Base-by-base conservation (phyloP, 2,797 vertebrate species). In the Lacerta bilineata region DNA sequence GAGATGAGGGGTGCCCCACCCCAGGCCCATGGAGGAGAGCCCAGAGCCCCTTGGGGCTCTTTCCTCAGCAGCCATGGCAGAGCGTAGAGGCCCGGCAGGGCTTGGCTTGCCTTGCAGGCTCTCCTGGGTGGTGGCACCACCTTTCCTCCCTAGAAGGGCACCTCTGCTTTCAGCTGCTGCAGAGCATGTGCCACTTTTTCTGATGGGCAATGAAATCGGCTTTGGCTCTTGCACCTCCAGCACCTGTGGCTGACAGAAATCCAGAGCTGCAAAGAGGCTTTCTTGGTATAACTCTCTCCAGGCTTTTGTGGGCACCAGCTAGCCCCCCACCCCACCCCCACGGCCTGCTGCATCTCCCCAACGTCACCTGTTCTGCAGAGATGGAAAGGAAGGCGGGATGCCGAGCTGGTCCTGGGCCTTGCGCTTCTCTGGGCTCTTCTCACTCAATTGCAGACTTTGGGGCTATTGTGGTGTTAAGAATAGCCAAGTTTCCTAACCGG, bases 401-500 rank as follows among this genome's bases (percentile, higher is more conserved):
- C 41, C 3, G 13, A 33, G 33, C 33, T 25, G 25, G 9, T 23
- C 20, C 75, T 46, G 25, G 41, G 17, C 23, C 1, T 71, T 3
- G 13, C 13, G 1, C 17, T 36, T 39, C 33, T 18, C 71, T 17
- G 17, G 71, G 71, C 71, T 20, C 71, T 17, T 74, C 33, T 13
- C n/a, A 3, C 17, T 36, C 5, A 8, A 25, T 1, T 39, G 78
- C 46, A 74, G 68, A 43, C 10, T 5, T 46, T 46, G 75, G 55
- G 33, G 13, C 18, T 17, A 39, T 5, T 10, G 43, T 41, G 46
- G 6, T 64, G 61, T 64, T 64, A 7, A 64, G 61, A 64, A 55
- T 13, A 55, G 50, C 50, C 1, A 15, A 7, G 59, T 61, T 61
- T 61, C 46, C 75, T 94, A 75, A 95, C 80, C 36, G 11, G 0